Evolutionary conservation across 2,113 vertebrate genomes (phyloP), one percentile per base, ranked within the genome.

Genomic region (Ptilonorhynchus violaceus): DNA sequence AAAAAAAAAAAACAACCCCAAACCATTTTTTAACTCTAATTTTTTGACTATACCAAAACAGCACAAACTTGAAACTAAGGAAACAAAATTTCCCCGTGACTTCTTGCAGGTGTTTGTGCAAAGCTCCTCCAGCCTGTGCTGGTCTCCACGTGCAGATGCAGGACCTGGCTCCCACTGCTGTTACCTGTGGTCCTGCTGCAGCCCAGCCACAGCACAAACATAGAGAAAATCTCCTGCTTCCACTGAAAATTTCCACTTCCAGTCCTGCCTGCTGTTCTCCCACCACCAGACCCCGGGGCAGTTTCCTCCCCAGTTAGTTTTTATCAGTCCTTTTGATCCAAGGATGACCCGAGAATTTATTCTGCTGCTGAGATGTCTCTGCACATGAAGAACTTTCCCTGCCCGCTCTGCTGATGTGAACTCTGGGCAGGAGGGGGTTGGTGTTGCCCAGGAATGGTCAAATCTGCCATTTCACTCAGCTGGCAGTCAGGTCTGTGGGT

Each of bases 141-240:
- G 2, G 31, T 33, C 37, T 39, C 27, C 1, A 1, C 0, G 19
- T 1, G 3, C n/a, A 15, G 55, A 33, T 15, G 28, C 15, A 27
- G 62, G 63, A 70, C 9, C 4, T 2, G 3, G 52, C 14, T 41
- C 30, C 15, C 25, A 27, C 53, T 39, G 35, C 39, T 22, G 17
- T 19, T 22, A 17, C 33, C 89, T 10, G 1, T 2, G 5, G 28
- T 46, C 42, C 64, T 5, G 10, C 68, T 67, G 77, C 72, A 58
- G 70, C 30, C 23, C 55, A 27, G 24, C 5, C 15, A 18, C 0
- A 13, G 4, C 10, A 9, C 0, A 2, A 70, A 27, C 10, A 49
- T 4, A 15, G 0, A 69, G 37, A 83, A 81, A 50, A 81, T 21
- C 30, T 77, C 49, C 28, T 3, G 11, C 18, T 89, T 64, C 81